These are phyloP conservation scores for Catalaphyllia jardinei DNA, from an alignment of 64 coral and sea anemone genomes.

Conservation along the genomic window DNA sequence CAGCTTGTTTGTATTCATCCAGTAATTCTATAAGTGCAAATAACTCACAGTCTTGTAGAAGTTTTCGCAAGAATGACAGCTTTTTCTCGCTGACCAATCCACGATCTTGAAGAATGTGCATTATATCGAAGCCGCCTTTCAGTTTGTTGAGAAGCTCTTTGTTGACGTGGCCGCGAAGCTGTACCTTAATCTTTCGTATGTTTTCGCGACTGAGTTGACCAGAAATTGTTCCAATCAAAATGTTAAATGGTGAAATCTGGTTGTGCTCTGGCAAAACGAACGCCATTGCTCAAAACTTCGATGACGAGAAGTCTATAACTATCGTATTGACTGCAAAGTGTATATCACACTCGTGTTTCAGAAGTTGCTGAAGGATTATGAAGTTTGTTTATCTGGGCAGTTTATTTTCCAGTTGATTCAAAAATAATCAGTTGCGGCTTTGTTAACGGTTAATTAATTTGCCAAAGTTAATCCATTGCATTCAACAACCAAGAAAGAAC, in stretches of 20 bases:
- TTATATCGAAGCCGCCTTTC: conserved; percentile 55
- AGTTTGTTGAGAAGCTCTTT: conserved; percentile 74
- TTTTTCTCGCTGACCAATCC: conserved; percentile 77
- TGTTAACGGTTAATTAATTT: conserved; percentile 35
- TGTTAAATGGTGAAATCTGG: conserved; percentile 50
- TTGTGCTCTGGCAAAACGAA: neutral
- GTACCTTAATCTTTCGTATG: conserved; percentile 67
- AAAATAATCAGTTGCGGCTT: conserved; percentile 23
- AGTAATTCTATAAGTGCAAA: conserved; percentile 62
- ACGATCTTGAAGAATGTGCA: conserved; percentile 67
- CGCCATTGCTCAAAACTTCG: conserved; percentile 18
- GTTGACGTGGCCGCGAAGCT: conserved; percentile 77
- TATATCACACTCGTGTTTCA: neutral
- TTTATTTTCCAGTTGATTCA: conserved; percentile 11
- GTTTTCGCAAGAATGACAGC: conserved; percentile 79
- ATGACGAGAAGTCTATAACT: neutral
- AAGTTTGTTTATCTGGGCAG: neutral
- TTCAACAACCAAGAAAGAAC: conserved; percentile 8
- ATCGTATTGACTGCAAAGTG: neutral
- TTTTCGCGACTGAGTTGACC: conserved; percentile 56
- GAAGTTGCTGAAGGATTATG: conserved; percentile 32
- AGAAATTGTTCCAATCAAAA: conserved; percentile 76
- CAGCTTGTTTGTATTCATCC: conserved; percentile 72
- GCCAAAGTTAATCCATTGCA: conserved; percentile 11
- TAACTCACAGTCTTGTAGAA: conserved; percentile 62